A percentile compares a stretch with the other conserved stretches of the same genome.
phyloP scores from a whole-genome alignment of 2,113 vertebrate species.

The Lagopus leucura region DNA sequence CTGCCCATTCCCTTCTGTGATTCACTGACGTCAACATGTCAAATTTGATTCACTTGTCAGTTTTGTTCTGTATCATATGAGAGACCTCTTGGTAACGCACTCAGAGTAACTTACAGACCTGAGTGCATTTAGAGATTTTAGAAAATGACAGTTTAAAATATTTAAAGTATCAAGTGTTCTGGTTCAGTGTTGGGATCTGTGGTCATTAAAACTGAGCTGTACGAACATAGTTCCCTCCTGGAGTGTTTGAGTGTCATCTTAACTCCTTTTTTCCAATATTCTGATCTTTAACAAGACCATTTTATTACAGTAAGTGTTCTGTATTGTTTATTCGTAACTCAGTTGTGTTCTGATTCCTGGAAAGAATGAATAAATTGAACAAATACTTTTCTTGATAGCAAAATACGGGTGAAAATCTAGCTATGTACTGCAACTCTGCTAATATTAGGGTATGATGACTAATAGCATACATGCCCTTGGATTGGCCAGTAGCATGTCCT shows the following conservation, averaged over 20 bases:
- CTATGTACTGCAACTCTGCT: not conserved
- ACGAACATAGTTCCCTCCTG: conserved; percentile 8
- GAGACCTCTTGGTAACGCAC: conserved; percentile 48
- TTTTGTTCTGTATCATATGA: conserved; percentile 60
- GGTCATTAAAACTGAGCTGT: conserved; percentile 7
- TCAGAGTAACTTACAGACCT: conserved; percentile 17
- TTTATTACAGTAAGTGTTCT: not conserved
- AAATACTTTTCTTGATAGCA: not conserved
- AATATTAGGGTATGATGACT: not conserved
- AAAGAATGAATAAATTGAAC: not conserved
- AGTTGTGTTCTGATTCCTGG: too few species aligned
- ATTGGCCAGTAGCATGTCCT: conserved; percentile 5
- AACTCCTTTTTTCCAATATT: not conserved
- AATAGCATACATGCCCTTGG: not conserved
- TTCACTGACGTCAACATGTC: conserved; percentile 63
- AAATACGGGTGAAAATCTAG: not conserved
- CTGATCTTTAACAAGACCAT: not conserved
- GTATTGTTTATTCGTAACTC: too few species aligned
- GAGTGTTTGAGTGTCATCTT: conserved; percentile 3
- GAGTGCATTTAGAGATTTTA: conserved; percentile 32
- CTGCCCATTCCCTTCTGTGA: conserved; percentile 52
- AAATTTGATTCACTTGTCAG: conserved; percentile 47
- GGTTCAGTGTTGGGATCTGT: conserved; percentile 19
- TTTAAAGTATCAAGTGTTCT: not conserved
- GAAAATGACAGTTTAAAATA: conserved; percentile 27